Percentiles rank a stretch among this genome's conserved stretches.
Evolutionary conservation across 2,113 vertebrate species (phyloP).

Genomic region (Oreochromis tanganicae): DNA sequence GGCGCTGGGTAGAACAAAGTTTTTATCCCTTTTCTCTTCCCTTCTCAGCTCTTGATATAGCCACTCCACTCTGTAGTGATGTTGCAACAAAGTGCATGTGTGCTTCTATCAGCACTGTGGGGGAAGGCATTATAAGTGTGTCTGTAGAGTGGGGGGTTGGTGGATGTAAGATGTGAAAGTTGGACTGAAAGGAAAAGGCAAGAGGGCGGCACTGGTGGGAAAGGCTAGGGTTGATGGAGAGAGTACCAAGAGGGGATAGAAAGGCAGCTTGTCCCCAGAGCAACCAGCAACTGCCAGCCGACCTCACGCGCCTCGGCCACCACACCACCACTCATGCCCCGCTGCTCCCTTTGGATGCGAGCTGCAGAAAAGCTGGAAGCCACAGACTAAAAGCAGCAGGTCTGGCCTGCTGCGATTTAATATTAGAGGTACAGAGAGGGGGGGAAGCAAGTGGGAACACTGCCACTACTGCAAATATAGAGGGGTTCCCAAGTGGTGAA

Average conservation of each 20-base stretch:
- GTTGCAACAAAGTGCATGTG: slow-evolving; percentile 39
- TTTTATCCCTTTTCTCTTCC: background rate
- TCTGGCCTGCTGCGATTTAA: background rate
- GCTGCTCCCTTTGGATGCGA: background rate
- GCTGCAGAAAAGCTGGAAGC: slow-evolving; percentile 12
- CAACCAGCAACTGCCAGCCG: background rate
- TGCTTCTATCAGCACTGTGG: slow-evolving; percentile 19
- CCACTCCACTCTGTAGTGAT: slow-evolving; percentile 12
- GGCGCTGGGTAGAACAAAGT: slow-evolving; percentile 33
- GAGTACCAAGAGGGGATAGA: background rate
- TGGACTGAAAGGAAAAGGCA: background rate
- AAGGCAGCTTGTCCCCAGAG: slow-evolving; percentile 25
- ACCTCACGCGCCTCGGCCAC: background rate
- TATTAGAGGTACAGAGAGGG: background rate
- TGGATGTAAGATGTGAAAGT: background rate
- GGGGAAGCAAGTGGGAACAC: background rate
- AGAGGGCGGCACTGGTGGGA: background rate
- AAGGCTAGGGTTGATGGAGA: background rate
- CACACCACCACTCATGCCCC: background rate
- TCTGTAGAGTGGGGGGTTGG: background rate
- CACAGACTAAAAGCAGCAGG: slow-evolving; percentile 10
- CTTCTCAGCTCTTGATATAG: slow-evolving; percentile 15
- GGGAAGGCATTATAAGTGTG: background rate
- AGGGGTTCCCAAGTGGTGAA: background rate
- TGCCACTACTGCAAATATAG: background rate